Conservation (phyloP, 2,888 invertebrate species). For the Cactoblastis cactorum region DNA sequence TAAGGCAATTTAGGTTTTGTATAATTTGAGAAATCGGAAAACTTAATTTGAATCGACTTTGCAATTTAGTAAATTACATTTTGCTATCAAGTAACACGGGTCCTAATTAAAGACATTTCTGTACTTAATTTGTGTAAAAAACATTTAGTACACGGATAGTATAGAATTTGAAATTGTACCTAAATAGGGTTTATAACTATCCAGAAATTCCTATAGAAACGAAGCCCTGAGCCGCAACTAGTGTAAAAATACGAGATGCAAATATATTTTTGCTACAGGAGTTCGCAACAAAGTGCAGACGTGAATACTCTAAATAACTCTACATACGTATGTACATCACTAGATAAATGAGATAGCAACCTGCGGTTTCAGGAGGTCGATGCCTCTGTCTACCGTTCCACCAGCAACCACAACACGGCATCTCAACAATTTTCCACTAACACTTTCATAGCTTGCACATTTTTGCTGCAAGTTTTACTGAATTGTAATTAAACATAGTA, state of each 20-base stretch:
- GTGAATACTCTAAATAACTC: slow-evolving; percentile 8
- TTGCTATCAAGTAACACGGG: neutral
- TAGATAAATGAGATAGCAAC: slow-evolving; percentile 36
- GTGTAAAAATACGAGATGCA: neutral
- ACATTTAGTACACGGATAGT: no score
- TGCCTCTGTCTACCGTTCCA: slow-evolving; percentile 74
- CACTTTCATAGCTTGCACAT: slow-evolving; percentile 3
- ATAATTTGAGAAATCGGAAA: neutral
- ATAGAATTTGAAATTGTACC: no score
- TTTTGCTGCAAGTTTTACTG: neutral
- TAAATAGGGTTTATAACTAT: no score
- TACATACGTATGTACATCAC: slow-evolving; percentile 18
- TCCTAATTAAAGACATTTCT: neutral
- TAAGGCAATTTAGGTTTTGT: neutral
- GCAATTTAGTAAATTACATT: neutral
- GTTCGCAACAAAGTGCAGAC: slow-evolving; percentile 1
- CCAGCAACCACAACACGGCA: slow-evolving; percentile 76
- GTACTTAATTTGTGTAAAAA: no score
- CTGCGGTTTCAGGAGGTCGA: slow-evolving; percentile 65
- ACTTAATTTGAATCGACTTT: slow-evolving; percentile 6
- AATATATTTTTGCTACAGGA: neutral
- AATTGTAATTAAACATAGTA: neutral
- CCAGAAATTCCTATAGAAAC: no score
- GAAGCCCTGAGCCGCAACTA: neutral
- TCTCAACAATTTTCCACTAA: slow-evolving; percentile 28